Conservation (phyloP, 2,113 vertebrate genomes). For the Ornithorhynchus anatinus region DNA sequence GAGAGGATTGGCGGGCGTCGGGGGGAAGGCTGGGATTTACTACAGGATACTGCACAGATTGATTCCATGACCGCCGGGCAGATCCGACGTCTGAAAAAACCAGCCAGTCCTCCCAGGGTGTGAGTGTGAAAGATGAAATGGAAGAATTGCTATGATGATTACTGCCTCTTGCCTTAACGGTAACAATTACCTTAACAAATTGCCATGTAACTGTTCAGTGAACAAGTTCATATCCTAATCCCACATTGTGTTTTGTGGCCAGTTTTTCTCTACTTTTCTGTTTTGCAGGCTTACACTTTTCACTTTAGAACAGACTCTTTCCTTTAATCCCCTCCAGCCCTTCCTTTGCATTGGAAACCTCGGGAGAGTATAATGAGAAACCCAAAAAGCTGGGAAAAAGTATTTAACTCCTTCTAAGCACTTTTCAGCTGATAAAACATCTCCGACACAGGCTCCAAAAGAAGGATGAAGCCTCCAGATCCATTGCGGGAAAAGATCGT, state of each 20-base stretch:
- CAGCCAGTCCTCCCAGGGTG: constrained; percentile 3
- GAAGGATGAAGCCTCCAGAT: too few relatives aligned
- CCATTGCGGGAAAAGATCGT: too few relatives aligned
- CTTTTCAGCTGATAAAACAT: too few relatives aligned
- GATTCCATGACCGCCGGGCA: constrained; percentile 16
- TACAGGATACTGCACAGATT: constrained; percentile 15
- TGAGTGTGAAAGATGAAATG: constrained; percentile 43
- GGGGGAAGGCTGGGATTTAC: constrained; percentile 4
- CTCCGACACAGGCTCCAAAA: too few relatives aligned
- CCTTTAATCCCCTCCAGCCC: constrained; percentile 45
- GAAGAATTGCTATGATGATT: constrained; percentile 50
- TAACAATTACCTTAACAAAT: constrained; percentile 61
- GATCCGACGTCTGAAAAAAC: not conserved
- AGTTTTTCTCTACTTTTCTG: constrained; percentile 39
- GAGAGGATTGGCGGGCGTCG: not conserved
- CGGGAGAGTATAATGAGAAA: constrained; percentile 27
- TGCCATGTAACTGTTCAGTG: constrained; percentile 59
- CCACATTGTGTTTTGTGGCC: constrained; percentile 34
- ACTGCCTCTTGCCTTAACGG: constrained; percentile 47
- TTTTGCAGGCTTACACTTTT: constrained; percentile 37
- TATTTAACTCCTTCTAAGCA: too few relatives aligned
- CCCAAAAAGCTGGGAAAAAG: constrained; percentile 36
- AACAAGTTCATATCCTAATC: constrained; percentile 61
- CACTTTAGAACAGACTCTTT: constrained; percentile 45
- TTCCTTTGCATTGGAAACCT: too few relatives aligned